Evolutionary conservation across 1,140 invertebrate species (phyloP), one percentile per base, ranked within the genome.

Genomic region (Dinoponera quadriceps): DNA sequence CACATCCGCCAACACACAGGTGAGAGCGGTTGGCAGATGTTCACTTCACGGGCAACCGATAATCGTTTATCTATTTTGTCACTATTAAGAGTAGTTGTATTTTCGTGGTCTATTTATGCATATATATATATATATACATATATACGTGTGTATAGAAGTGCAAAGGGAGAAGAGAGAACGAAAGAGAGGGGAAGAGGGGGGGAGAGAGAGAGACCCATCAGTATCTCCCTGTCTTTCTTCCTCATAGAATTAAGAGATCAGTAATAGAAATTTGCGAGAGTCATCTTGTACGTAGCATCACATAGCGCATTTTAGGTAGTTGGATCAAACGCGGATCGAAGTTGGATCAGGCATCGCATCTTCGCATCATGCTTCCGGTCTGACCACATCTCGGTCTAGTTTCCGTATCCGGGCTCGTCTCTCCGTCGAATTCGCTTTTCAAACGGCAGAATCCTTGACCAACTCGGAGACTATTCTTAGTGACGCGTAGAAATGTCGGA

Each of bases 1-100:
- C 97, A 97, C 91, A 95, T 96, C 85, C 94, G 95, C 83, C 94
- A 95, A 94, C 96, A 97, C 92, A 98, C 97, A 82, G 97, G 97
- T 86, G 96, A 97, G 92, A 93, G 91, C 90, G 88, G 90, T 94
- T 92, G 90, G 90, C 91, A 93, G 89, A 92, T 93, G 90, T 93
- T 92, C 90, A 92, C 85, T 91, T 92, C 90, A 89, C 89, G 87
- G 90, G 85, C 86, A 90, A 91, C 81, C 89, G 82, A 91, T 88
- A 85, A 87, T 90, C 60, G 87, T 88, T 44, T 44, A 44, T 44
- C 38, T 44, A 44, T 44, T 44, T 44, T 90, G 59, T 87, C 74
- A 87, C 82, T 85, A 69, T 80, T 80, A 85, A 85, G 74, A 88
- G 80, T 88, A 89, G 73, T 89, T 86, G 51, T 80, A 68, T 82